Evolutionary conservation across 2,797 vertebrate genomes (phyloP), one percentile per base, ranked within the genome.

Genomic region (Enteromius argenteus): DNA sequence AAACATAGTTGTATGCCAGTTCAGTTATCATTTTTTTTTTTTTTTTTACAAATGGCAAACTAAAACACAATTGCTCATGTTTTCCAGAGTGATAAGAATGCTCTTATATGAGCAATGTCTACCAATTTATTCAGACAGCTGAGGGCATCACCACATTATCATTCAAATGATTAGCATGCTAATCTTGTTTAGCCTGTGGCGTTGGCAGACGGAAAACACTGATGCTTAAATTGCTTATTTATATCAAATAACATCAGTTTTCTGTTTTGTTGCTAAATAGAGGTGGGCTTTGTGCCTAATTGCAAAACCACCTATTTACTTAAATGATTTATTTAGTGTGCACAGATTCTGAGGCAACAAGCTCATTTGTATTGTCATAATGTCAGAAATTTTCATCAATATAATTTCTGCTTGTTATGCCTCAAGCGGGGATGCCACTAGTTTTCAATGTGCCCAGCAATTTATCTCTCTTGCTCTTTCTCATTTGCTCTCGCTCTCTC

Each of bases 121-220:
- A 86, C 86, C 93, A 94, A 94, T 95, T 94, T 94, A 92, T 93
- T 93, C 89, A 91, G 90, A 92, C 89, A 91, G 93, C 95, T 94
- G 32, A 90, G 91, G 94, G 94, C 93, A 91, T 94, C 93, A 91
- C 93, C 92, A 93, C 94, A 94, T 95, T 95, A 95, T 94, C 94
- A 95, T 95, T 94, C 93, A 92, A 94, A 93, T 94, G 93, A 96
- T 96, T 95, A 95, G 94, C 94, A 96, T 96, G 95, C 93, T 95
- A 95, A 96, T 95, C 93, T 93, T 92, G 93, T 93, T 91, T 93
- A 89, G 94, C 95, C 92, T 80, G 88, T 91, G 93, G 95, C 93
- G 87, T 89, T 94, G 93, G 92, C 91, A 92, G 92, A 90, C 91
- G 90, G 91, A 71, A 94, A 88, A 85, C 90, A 93, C 92, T 91